Base-by-base conservation (phyloP, 2,113 vertebrate genomes). In the Sphyrna mokarran region DNA sequence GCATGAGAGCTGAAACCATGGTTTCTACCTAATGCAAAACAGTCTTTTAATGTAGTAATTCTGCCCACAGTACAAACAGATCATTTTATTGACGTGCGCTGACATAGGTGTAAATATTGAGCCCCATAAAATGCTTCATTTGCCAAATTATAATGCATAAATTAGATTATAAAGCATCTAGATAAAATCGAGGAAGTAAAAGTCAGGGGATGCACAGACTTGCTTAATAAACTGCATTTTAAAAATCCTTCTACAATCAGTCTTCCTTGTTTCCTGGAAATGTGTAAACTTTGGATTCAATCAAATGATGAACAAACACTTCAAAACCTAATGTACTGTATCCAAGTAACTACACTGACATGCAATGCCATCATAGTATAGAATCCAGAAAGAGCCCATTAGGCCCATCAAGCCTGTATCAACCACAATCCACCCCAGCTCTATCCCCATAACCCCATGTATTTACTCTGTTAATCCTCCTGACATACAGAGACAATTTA, bases 221-320 rank as follows among this genome's bases (percentile, higher is more conserved):
- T 68, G 18, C 37, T 94, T 68, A 89, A 89, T 68, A 63, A 40
- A 63, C 43, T 66, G n/a, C 20, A 94, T 68, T 94, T 94, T 63
- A 94, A n/a, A 94, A 68, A 66, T 16, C 13, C 18, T 94, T 94
- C 63, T 61, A 90, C n/a, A 2, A 68, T 37, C 7, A 68, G n/a
- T 40, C 85, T 13, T 94, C 66, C 33, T 13, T 8, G 11, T 63
- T n/a, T 93, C 90, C 16, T 40, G 8, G 54, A 37, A n/a, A 20
- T 94, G 33, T 94, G 90, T 94, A 58, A 90, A 89, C 86, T 89
- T 89, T 54, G 63, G n/a, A 94, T 66, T 68, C 20, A 3, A 23
- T 23, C 18, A 40, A 94, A 94, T 63, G 16, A 40, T 94, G 90
- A 94, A 18, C n/a, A 9, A 90, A 40, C 33, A 68, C 16, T 66